Conservation (phyloP, 2,888 invertebrate species). For the Oscheius sp. region DNA sequence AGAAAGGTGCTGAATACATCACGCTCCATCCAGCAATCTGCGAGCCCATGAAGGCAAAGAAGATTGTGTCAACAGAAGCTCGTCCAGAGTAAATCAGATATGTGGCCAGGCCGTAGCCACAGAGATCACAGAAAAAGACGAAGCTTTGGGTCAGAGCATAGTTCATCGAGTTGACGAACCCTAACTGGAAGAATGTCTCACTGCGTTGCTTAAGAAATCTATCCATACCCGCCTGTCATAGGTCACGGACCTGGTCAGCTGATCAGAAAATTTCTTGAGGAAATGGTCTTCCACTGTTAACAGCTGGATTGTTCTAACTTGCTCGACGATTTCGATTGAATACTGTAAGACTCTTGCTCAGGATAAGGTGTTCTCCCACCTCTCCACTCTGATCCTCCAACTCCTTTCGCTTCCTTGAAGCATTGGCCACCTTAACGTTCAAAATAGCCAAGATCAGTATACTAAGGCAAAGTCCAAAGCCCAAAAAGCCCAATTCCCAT, state of each 20-base stretch:
- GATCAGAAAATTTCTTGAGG: constrained; percentile 63
- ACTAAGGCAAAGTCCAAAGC: constrained; percentile 41
- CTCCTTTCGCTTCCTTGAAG: constrained; percentile 44
- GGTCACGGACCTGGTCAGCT: constrained; percentile 42
- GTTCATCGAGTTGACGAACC: constrained; percentile 42
- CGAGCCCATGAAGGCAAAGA: constrained; percentile 24
- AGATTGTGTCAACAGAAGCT: constrained; percentile 36
- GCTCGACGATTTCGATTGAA: constrained; percentile 74
- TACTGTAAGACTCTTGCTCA: constrained; percentile 51
- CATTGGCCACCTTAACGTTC: constrained; percentile 40
- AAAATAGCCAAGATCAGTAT: constrained; percentile 43
- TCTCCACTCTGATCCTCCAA: constrained; percentile 43
- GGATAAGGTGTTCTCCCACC: background rate
- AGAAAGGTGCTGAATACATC: constrained; percentile 31
- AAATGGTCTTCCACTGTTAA: constrained; percentile 73
- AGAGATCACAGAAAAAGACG: constrained; percentile 53
- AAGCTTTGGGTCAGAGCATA: constrained; percentile 49
- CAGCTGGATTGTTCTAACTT: constrained; percentile 74
- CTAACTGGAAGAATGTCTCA: constrained; percentile 40
- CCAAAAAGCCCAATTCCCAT: constrained; percentile 49
- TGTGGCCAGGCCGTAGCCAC: constrained; percentile 46
- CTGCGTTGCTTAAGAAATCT: background rate
- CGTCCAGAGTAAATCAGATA: constrained; percentile 48
- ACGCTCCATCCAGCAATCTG: constrained; percentile 36
- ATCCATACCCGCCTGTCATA: constrained; percentile 43